Percentiles rank a stretch among this genome's conserved stretches.
These are phyloP conservation scores for Phymorhynchus buccinoides DNA, from an alignment of 1,140 invertebrate species.

Conservation along the genomic window DNA sequence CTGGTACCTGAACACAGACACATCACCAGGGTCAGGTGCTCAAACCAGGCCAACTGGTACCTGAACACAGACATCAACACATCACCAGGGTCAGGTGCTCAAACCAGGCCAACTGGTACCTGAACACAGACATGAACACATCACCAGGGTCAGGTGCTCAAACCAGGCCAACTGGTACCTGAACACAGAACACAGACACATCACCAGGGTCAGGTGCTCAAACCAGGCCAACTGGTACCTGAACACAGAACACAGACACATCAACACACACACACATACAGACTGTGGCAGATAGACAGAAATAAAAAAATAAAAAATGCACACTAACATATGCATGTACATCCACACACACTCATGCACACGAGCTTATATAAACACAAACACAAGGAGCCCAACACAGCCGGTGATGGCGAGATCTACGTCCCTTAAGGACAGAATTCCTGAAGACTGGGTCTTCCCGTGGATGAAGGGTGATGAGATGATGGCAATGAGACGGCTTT, in stretches of 20 bases:
- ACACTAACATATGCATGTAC: background rate
- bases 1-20: background rate
- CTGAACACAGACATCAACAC: too few species aligned
- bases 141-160: slow-evolving; percentile 88
- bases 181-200: too few species aligned
- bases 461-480: too few species aligned
- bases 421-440: too few species aligned
- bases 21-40: slow-evolving; percentile 89
- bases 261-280: background rate
- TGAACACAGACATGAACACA: too few species aligned
- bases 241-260: background rate
- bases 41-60: slow-evolving; percentile 86
- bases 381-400: background rate
- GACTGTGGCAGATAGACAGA: background rate
- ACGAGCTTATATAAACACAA: background rate
- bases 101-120: slow-evolving; percentile 86
- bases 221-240: background rate
- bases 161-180: slow-evolving; percentile 87
- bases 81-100: slow-evolving; percentile 89
- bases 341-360: background rate
- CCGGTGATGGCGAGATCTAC: too few species aligned
- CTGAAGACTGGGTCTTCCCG: too few species aligned
- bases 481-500: too few species aligned
- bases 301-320: background rate
- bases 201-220: too few species aligned